Conservation (phyloP, 1,140 invertebrate genomes). For the Eurytemora carolleeae region DNA sequence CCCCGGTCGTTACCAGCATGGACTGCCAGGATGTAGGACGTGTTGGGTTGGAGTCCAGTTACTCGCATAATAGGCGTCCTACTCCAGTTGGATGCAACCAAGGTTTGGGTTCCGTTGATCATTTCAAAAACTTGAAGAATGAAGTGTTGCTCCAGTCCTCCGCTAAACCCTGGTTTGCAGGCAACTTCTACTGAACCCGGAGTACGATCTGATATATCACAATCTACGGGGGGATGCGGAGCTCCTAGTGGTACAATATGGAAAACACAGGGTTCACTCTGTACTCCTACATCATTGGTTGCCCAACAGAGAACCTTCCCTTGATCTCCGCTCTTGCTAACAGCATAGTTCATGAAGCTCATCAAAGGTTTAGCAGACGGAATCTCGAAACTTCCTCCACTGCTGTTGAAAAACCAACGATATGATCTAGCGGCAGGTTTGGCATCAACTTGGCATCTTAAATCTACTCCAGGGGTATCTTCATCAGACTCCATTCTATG, state of each 20-base stretch:
- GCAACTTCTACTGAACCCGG: constrained; percentile 38
- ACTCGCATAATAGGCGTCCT: background rate
- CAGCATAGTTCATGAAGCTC: constrained; percentile 11
- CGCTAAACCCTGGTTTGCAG: constrained; percentile 55
- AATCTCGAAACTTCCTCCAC: constrained; percentile 15
- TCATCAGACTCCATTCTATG: background rate
- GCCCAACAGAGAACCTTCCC: constrained; percentile 58
- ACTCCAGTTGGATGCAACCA: constrained; percentile 6
- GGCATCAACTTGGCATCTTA: constrained; percentile 15
- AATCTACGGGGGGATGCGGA: constrained; percentile 6
- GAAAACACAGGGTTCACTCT: constrained; percentile 44
- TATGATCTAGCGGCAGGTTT: constrained; percentile 13
- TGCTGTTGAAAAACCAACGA: constrained; percentile 19
- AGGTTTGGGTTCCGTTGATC: constrained; percentile 5
- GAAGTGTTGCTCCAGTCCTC: constrained; percentile 59
- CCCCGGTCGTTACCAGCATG: constrained; percentile 10
- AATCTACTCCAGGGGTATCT: constrained; percentile 4
- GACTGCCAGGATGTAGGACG: constrained; percentile 8
- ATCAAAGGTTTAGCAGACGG: constrained; percentile 10
- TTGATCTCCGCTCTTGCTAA: background rate
- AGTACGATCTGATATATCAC: background rate
- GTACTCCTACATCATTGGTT: constrained; percentile 42
- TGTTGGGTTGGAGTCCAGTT: constrained; percentile 4
- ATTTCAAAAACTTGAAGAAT: constrained; percentile 52
- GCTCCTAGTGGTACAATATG: constrained; percentile 44